Evolutionary conservation across 2,113 vertebrate species (phyloP).

Genomic region (Budorcas taxicolor): DNA sequence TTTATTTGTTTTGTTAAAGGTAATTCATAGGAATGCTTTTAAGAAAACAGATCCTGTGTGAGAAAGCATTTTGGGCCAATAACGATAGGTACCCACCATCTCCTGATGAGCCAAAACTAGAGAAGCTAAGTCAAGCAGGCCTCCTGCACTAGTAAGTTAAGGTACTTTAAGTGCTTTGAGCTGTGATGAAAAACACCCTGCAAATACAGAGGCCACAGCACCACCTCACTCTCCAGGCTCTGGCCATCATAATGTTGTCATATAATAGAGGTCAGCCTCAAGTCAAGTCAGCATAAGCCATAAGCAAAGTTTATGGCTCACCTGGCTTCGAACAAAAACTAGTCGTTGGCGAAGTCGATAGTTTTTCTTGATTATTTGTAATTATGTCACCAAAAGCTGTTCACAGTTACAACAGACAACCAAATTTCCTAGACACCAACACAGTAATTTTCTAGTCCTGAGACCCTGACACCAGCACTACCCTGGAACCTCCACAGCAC

Average conservation of each 20-base stretch:
- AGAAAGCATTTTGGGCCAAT: background rate
- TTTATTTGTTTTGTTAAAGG: constrained; percentile 15
- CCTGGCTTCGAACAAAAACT: background rate
- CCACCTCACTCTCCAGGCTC: background rate
- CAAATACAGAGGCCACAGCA: background rate
- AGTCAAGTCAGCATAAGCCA: background rate
- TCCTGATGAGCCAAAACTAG: background rate
- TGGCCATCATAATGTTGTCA: background rate
- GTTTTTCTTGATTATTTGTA: background rate
- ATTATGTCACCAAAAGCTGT: background rate
- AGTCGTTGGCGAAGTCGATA: background rate
- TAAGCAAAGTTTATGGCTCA: background rate
- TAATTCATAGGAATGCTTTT: background rate
- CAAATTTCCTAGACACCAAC: background rate
- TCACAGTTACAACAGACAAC: background rate
- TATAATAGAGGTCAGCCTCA: background rate
- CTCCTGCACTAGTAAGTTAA: background rate
- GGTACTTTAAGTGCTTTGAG: background rate
- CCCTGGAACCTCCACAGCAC: background rate
- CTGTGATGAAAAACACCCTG: background rate
- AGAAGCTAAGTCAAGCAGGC: background rate
- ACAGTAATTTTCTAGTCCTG: background rate
- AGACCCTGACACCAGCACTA: background rate
- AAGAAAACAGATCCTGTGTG: background rate
- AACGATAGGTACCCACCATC: background rate